phyloP scores from a whole-genome alignment of 2,888 invertebrate genomes.

The Meteorus cinctellus region DNA sequence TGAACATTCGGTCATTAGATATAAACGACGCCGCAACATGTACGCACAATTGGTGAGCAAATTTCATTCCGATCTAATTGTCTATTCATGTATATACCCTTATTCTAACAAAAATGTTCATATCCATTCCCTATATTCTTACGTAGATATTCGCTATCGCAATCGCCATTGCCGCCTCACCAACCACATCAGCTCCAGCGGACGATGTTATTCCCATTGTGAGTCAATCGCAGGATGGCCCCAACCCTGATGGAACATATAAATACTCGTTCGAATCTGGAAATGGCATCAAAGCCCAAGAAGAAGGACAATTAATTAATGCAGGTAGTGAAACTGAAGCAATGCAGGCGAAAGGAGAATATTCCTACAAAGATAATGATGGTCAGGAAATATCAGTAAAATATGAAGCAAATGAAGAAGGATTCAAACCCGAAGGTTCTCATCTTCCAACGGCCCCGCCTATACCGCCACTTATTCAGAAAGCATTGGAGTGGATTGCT shows the following conservation, averaged over 20 bases:
- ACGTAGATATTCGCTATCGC: conserved; percentile 59
- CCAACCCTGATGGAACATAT: conserved; percentile 69
- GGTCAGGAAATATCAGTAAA: conserved; percentile 68
- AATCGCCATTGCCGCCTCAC: conserved; percentile 53
- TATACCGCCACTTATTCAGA: conserved; percentile 69
- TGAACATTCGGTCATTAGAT: conserved; percentile 67
- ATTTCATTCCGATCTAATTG: neutral
- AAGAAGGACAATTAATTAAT: conserved; percentile 68
- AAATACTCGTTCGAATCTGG: conserved; percentile 72
- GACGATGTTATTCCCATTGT: conserved; percentile 66
- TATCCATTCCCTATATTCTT: neutral
- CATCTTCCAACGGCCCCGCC: conserved; percentile 72
- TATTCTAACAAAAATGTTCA: too few relatives aligned
- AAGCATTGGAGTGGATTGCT: conserved; percentile 67
- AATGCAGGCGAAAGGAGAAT: conserved; percentile 67
- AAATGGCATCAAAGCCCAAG: conserved; percentile 73
- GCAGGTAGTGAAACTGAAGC: conserved; percentile 66
- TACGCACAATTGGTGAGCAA: conserved; percentile 66
- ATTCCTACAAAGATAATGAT: conserved; percentile 70
- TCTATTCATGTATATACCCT: neutral
- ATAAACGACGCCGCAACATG: conserved; percentile 67
- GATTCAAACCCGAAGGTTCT: conserved; percentile 71
- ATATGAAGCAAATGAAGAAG: conserved; percentile 72
- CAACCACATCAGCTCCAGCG: conserved; percentile 52
- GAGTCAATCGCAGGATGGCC: conserved; percentile 65